phyloP scores from a whole-genome alignment of 2,113 vertebrate species.

The Sinocyclocheilus anophthalmus region DNA sequence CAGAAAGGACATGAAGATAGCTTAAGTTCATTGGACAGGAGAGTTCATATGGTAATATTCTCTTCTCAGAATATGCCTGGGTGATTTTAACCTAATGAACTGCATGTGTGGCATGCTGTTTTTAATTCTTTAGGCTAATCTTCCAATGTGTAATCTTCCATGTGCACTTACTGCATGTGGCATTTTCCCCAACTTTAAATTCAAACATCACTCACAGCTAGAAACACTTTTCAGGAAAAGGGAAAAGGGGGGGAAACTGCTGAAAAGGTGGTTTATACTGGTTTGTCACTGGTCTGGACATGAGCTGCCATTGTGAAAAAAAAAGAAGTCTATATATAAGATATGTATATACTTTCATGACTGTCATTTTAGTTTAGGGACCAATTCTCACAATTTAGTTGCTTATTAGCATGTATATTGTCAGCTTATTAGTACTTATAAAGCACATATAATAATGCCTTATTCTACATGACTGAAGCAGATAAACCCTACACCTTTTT shows the following conservation, averaged over 20 bases:
- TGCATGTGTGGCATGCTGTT: background rate
- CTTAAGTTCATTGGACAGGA: slow-evolving; percentile 11
- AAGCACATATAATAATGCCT: too few species aligned
- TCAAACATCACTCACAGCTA: background rate
- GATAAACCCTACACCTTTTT: too few species aligned
- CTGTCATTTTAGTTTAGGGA: too few species aligned
- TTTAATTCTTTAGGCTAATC: slow-evolving; percentile 2
- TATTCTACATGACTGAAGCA: too few species aligned
- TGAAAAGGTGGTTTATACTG: too few species aligned
- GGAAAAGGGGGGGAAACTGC: background rate
- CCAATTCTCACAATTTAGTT: too few species aligned
- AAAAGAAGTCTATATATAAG: too few species aligned
- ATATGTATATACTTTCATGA: too few species aligned
- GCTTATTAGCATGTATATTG: too few species aligned
- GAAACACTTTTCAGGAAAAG: background rate
- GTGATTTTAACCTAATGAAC: background rate
- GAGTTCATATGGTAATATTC: background rate
- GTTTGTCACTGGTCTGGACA: background rate
- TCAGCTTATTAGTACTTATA: too few species aligned
- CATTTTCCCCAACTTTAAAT: background rate
- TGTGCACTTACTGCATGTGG: background rate
- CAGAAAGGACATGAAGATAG: background rate
- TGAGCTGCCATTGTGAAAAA: too few species aligned
- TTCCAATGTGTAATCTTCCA: background rate
- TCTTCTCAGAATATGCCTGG: background rate